Base-by-base conservation (phyloP, 2,888 invertebrate species). In the Cheilosia urbana region DNA sequence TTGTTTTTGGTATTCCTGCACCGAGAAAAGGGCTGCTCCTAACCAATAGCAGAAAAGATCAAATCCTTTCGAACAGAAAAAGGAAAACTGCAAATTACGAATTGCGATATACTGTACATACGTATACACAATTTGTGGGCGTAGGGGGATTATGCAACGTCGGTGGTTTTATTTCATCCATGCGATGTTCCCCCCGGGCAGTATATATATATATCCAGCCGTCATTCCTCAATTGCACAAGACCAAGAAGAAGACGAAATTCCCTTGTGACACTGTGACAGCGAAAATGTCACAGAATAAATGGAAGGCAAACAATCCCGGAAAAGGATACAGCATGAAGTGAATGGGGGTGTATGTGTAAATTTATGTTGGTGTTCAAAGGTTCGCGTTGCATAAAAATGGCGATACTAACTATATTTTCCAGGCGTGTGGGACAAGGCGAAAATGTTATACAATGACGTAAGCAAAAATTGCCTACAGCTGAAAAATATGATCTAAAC, bases 141-240 rank as follows among this genome's bases (percentile, higher is more conserved):
- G 55, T 40, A 63, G 49, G 65, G 13, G 73, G 83, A 79, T 84
- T 84, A 73, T 84, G 84, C 84, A 80, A 60, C 40, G 69, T 84
- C 37, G 58, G 80, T 69, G 84, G 75, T 75, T 84, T 80, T 34
- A 62, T 79, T 83, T 68, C 37, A 83, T 83, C 66, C 62, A 51
- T 15, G 49, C 27, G 51, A 63, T 17, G 55, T 24, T 69, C 42
- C 78, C 77, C 17, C 42, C 42, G 55, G 63, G 58, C 21, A 24
- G 34, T 4, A 17, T 17, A 17, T 51, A 17, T 51, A 65, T 53
- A 63, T 57, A 75, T 62, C 37, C n/a, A 53, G 47, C 76, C 65
- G 80, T 85, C 85, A 84, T 71, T 65, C 79, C 80, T 84, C 69
- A 84, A 84, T 80, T 84, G 84, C 84, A 84, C 63, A 80, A 75